Evolutionary conservation across 2,113 vertebrate species (phyloP).

Genomic region (Rhabdomys dilectus): DNA sequence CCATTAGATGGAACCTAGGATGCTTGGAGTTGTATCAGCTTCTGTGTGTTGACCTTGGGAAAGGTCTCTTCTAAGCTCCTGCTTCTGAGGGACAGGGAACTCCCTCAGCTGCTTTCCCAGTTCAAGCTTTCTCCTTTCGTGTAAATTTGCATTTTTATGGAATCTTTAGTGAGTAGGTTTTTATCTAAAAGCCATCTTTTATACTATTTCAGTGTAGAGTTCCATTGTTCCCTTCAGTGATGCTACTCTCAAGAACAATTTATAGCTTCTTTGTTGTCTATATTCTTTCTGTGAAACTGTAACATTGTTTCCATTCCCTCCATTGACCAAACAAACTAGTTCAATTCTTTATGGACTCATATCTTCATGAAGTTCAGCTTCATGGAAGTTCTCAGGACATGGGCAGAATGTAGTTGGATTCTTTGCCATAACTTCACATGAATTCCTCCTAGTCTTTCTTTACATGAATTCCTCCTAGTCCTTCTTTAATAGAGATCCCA

Average conservation of each 20-base stretch:
- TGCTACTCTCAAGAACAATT: neutral
- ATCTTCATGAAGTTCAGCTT: neutral
- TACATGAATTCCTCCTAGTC: neutral
- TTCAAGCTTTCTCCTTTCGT: neutral
- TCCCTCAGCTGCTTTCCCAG: neutral
- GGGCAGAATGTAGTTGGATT: neutral
- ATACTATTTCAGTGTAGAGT: neutral
- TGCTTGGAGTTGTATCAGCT: neutral
- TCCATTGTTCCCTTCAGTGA: neutral
- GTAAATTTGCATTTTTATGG: neutral
- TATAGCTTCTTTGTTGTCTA: neutral
- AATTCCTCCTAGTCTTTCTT: neutral
- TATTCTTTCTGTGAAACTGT: neutral
- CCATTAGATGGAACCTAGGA: too few relatives aligned
- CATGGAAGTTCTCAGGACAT: neutral
- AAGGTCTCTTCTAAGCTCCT: neutral
- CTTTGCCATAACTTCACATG: neutral
- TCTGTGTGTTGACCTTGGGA: neutral
- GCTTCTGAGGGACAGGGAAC: neutral
- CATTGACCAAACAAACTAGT: neutral
- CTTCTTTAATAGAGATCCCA: neutral
- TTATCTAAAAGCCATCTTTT: neutral
- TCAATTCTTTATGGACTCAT: too few relatives aligned
- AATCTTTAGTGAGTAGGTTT: too few relatives aligned
- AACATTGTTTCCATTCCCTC: neutral